Conservation (phyloP, 92 coral and sea anemone genomes). For the Phymanthus crucifer region DNA sequence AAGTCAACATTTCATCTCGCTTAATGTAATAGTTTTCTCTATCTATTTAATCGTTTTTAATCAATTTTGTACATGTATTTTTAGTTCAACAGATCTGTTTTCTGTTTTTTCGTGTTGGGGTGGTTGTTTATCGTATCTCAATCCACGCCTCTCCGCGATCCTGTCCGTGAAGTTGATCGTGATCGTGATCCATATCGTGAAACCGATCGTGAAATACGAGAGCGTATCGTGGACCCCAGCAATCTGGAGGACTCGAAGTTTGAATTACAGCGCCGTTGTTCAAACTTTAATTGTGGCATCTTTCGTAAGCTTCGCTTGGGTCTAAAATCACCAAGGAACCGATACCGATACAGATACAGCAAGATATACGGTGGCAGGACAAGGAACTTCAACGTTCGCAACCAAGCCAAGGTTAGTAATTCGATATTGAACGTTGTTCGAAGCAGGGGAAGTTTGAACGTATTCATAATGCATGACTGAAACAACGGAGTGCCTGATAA, state of each 20-base stretch:
- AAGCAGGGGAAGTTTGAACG: too few relatives aligned
- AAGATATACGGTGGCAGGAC: background rate
- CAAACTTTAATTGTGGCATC: background rate
- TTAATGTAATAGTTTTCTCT: background rate
- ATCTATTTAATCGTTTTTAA: background rate
- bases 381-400: background rate
- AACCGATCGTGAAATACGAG: slow-evolving; percentile 6
- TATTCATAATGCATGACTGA: too few relatives aligned
- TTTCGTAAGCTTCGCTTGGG: slow-evolving; percentile 7
- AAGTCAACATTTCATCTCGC: too few relatives aligned
- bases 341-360: slow-evolving; percentile 7
- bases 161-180: background rate
- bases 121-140: background rate
- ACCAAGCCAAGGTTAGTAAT: background rate
- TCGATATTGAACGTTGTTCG: too few relatives aligned
- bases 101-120: background rate
- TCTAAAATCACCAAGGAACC: background rate
- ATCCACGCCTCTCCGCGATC: background rate
- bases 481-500: too few relatives aligned
- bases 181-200: slow-evolving; percentile 1
- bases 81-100: background rate
- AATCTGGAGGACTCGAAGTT: background rate
- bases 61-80: background rate
- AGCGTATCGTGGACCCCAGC: background rate
- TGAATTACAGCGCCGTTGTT: slow-evolving; percentile 1